These are phyloP conservation scores for Drosophila mettleri DNA, from an alignment of 2,888 invertebrate species.

Conservation along the genomic window DNA sequence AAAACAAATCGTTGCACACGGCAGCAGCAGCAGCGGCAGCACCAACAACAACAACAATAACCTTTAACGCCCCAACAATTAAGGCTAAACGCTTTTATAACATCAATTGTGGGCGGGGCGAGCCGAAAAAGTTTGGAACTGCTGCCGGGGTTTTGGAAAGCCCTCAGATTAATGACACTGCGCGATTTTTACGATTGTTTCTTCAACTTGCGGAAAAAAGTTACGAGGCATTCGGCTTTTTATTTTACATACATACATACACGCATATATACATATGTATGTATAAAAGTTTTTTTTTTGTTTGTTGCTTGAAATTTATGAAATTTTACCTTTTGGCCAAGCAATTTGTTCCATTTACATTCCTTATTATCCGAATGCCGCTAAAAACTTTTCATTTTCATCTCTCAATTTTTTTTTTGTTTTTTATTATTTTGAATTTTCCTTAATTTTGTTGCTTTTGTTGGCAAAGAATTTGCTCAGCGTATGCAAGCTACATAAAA, in stretches of 20 bases:
- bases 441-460: constrained; percentile 35
- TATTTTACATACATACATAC: constrained; percentile 4
- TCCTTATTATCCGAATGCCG: constrained; percentile 74
- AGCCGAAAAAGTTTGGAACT: constrained; percentile 41
- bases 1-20: constrained; percentile 61
- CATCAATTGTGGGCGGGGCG: constrained; percentile 55
- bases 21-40: constrained; percentile 29
- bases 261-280: not conserved
- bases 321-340: constrained; percentile 79
- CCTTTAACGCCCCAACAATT: constrained; percentile 73
- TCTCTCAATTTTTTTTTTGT: constrained; percentile 6
- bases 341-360: constrained; percentile 80
- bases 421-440: constrained; percentile 21
- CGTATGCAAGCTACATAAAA: constrained; percentile 56
- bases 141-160: constrained; percentile 23
- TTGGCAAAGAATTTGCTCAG: constrained; percentile 63
- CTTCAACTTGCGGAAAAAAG: constrained; percentile 53
- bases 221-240: constrained; percentile 35
- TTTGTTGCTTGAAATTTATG: constrained; percentile 64
- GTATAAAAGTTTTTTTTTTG: not conserved
- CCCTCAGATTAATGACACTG: constrained; percentile 75
- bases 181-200: constrained; percentile 76
- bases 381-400: constrained; percentile 48
- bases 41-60: constrained; percentile 51
- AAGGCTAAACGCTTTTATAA: constrained; percentile 75